Evolutionary conservation across 2,888 invertebrate species (phyloP).

Genomic region (Blastobasis lacticolella): DNA sequence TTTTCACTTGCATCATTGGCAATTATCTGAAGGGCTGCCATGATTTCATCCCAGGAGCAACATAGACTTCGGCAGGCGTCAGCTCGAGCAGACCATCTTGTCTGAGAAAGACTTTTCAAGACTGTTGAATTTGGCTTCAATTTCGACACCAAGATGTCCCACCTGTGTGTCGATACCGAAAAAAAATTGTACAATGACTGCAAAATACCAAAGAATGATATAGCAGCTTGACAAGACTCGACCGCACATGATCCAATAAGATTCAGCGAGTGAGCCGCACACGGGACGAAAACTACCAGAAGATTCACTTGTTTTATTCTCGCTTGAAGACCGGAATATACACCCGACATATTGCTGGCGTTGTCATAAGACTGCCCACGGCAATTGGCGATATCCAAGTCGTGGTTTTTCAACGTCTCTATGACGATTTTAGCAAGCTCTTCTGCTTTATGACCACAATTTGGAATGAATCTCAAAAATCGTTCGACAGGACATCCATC

Average conservation of each 20-base stretch:
- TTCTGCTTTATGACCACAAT: too few species aligned
- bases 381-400: too few species aligned
- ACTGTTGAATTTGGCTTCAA: conserved; percentile 7
- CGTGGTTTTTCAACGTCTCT: too few species aligned
- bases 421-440: too few species aligned
- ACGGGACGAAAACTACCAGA: conserved; percentile 11
- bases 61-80: conserved; percentile 7
- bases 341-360: too few species aligned
- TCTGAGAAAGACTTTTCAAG: conserved; percentile 2
- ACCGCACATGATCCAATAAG: not conserved
- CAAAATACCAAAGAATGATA: conserved; percentile 5
- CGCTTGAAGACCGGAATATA: too few species aligned
- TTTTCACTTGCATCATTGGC: conserved; percentile 21
- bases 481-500: too few species aligned
- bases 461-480: too few species aligned
- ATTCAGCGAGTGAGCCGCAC: conserved; percentile 10
- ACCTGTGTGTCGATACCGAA: conserved; percentile 10
- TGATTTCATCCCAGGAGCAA: conserved; percentile 6
- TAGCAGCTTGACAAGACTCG: conserved; percentile 5
- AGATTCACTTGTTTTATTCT: too few species aligned
- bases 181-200: conserved; percentile 3
- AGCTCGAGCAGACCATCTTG: conserved; percentile 8
- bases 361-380: too few species aligned
- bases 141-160: conserved; percentile 9
- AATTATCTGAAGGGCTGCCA: conserved; percentile 13